phyloP scores from a whole-genome alignment of 1,140 invertebrate genomes.

The Calliphora vicina region DNA sequence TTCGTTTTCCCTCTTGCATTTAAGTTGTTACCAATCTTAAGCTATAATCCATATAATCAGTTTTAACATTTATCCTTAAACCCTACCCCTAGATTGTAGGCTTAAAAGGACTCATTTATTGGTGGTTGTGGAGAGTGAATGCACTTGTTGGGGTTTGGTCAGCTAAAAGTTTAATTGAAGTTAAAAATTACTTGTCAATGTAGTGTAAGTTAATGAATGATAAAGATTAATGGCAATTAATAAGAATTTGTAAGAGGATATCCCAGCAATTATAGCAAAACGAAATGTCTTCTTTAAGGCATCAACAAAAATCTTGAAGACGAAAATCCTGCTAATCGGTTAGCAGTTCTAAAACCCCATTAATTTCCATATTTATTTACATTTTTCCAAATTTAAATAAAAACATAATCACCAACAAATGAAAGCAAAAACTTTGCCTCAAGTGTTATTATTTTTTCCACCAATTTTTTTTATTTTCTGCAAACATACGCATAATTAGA shows the following conservation, averaged over 20 bases:
- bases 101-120: neutral
- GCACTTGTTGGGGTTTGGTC: neutral
- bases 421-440: too few species aligned
- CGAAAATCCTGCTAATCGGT: too few species aligned
- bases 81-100: neutral
- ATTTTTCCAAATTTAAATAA: neutral
- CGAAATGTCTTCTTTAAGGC: neutral
- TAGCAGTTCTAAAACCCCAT: neutral
- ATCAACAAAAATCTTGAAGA: neutral
- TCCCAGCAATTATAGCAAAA: neutral
- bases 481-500: neutral
- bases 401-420: neutral
- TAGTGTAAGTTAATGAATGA: neutral
- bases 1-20: neutral
- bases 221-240: neutral
- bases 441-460: too few species aligned
- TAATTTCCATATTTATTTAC: neutral
- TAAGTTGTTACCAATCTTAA: neutral
- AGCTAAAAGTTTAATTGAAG: neutral
- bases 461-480: neutral
- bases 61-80: neutral
- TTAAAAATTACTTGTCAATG: neutral
- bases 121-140: neutral
- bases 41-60: constrained; percentile 7
- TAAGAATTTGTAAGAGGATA: neutral